Base-by-base conservation (phyloP, 2,888 invertebrate species). In the Eristalis intricaria region DNA sequence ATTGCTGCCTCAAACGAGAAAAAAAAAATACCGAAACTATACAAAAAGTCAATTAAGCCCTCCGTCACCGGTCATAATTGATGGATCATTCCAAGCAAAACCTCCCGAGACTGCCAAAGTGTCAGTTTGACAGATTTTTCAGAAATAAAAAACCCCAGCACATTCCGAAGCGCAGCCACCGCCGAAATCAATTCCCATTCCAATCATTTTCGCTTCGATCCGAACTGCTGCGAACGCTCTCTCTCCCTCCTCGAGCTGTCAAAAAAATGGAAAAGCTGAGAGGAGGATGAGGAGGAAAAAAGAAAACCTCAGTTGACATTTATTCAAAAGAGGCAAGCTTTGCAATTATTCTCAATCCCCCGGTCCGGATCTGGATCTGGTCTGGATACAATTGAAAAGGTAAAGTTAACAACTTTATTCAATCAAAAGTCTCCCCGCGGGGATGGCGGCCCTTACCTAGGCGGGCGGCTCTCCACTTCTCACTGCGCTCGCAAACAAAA, bases 361-460 rank as follows among this genome's bases (percentile, higher is more conserved):
- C 63, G 50, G 61, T 29, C 68, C 26, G 66, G 40, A 32, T 10
- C 35, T 26, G 26, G 26, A 26, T 26, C 69, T 61, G 63, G 75
- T 26, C 69, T 61, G 63, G 75, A 80, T 80, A 83, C 87, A 83
- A 79, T 87, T 87, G 87, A 87, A 87, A 84, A 83, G 83, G 87
- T 87, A 84, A 84, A 87, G 79, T 87, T 79, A 87, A 87, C 87
- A 87, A 83, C 87, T 87, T 87, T 87, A 87, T 87, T 84, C 87
- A 87, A 87, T 87, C 87, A 87, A 80, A 84, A 87, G 83, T 80
- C 87, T 64, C 78, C 86, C 84, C 73, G 75, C 32, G 79, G 83
- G 79, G 69, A 63, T 50, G 32, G 56, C 43, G 74, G 19, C 75
- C 79, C 84, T 40, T 69, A 68, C 71, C 65, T 63, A 56, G 58